Base-by-base conservation (phyloP, 2,888 invertebrate species). In the Protophormia terraenovae region DNA sequence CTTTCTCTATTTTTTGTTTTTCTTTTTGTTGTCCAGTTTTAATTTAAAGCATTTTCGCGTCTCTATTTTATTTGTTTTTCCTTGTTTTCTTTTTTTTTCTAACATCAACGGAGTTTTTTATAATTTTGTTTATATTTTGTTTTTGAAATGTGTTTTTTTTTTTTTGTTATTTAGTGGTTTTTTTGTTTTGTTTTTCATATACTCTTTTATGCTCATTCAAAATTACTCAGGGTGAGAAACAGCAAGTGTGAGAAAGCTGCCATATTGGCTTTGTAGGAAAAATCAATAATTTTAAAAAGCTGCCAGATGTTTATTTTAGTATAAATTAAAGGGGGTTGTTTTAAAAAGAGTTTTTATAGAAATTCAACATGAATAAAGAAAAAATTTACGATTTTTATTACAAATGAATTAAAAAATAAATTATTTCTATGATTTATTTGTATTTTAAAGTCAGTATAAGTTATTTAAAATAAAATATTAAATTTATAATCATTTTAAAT, bases 141-240 rank as follows among this genome's bases (percentile, higher is more conserved):
- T n/a, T n/a, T n/a, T n/a, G n/a, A n/a, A n/a, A n/a, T n/a, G n/a
- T n/a, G n/a, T n/a, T n/a, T n/a, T n/a, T n/a, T n/a, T n/a, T n/a
- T n/a, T n/a, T n/a, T n/a, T n/a, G n/a, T n/a, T n/a, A n/a, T n/a
- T n/a, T n/a, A n/a, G n/a, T n/a, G n/a, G n/a, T n/a, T n/a, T 6
- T 38, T 66, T 62, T 72, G 58, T 83, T 78, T 58, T 60, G 19
- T 29, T 66, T 77, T 35, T 71, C 38, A 38, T 71, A 45, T 2
- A 2, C 22, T 14, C 47, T 41, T 27, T 41, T 24, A 32, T 60
- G 50, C 45, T n/a, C 19, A 38, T 7, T 24, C 8, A 14, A 27
- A 12, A 62, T n/a, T 27, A 6, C n/a, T n/a, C n/a, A n/a, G n/a
- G n/a, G n/a, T n/a, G n/a, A n/a, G n/a, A n/a, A n/a, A n/a, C n/a